Base-by-base conservation (phyloP, 2,888 invertebrate species). In the Tanypteryx hageni region DNA sequence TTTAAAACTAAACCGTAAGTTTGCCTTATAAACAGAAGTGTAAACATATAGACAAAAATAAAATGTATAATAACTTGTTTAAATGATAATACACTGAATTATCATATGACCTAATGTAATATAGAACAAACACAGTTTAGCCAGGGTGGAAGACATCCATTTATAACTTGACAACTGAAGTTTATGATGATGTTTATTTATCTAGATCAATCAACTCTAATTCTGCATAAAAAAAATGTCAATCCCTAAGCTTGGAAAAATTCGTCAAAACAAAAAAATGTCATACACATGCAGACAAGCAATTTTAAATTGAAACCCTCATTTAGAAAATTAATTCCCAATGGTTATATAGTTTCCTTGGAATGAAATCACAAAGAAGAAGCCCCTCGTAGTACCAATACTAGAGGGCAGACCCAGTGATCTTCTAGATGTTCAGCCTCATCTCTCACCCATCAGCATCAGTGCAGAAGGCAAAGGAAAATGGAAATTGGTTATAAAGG, bases 301-400 rank as follows among this genome's bases (percentile, higher is more conserved):
- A 89, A 68, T 89, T 44, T 68, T 64, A 18, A 18, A 56, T n/a
- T 31, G 64, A 61, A 89, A 89, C 89, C 89, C 68, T 68, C 44
- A 89, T 89, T n/a, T 58, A 89, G 64, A 68, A 89, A 89, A 89
- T 61, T 57, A 56, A 44, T 16, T 89, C 64, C 31, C 64, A 89
- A 44, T 64, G 14, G 68, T 44, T 89, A 61, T 64, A 44, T 64
- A 44, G 89, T 68, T 56, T 89, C 64, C 61, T 59, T 61, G 61
- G 27, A 86, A 58, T 64, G 44, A 89, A 64, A 89, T 64, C 64
- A 89, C 58, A 89, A 64, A 89, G 44, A 58, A 68, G 61, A 8
- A 64, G 89, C 89, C 89, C 89, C 89, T 89, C 89, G n/a, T 18
- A 89, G 89, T 64, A 64, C 89, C 89, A 89, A 64, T 44, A 64